Conservation (phyloP, 2,888 invertebrate species). For the Nemotelus nigrinus region DNA sequence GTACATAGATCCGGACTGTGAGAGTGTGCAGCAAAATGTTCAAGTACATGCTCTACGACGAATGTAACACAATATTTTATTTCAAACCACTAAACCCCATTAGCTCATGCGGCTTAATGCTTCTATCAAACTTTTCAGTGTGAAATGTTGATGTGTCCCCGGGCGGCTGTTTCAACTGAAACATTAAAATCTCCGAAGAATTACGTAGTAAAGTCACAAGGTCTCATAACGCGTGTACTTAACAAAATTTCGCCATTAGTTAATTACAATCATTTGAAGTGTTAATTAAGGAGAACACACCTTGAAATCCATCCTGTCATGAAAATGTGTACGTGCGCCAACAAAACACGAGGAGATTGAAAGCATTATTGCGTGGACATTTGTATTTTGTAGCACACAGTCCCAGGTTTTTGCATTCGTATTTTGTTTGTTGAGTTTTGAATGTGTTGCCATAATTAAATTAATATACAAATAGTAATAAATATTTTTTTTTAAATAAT, state of each 20-base stretch:
- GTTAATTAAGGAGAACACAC: conserved; percentile 51
- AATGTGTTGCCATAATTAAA: no score
- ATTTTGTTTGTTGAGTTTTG: no score
- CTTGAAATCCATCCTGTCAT: conserved; percentile 42
- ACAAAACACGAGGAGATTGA: conserved; percentile 24
- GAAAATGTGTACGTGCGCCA: conserved; percentile 16
- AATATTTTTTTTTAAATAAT: no score
- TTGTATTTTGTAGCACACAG: background rate
- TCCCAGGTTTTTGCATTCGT: no score
- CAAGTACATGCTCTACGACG: no score
- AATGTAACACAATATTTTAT: background rate
- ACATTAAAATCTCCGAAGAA: conserved; percentile 43
- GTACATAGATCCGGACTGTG: background rate
- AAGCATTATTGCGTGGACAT: conserved; percentile 34
- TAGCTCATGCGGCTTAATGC: conserved; percentile 36
- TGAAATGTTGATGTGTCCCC: conserved; percentile 43
- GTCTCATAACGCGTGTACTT: conserved; percentile 50
- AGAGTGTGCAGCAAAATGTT: no score
- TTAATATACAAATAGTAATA: no score
- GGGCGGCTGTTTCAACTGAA: conserved; percentile 41
- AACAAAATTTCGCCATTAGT: conserved; percentile 52
- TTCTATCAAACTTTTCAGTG: conserved; percentile 37
- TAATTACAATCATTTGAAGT: conserved; percentile 51
- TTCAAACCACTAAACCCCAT: conserved; percentile 38
- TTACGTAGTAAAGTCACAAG: conserved; percentile 36